Base-by-base conservation (phyloP, 2,797 vertebrate genomes). In the Lutra lutra region DNA sequence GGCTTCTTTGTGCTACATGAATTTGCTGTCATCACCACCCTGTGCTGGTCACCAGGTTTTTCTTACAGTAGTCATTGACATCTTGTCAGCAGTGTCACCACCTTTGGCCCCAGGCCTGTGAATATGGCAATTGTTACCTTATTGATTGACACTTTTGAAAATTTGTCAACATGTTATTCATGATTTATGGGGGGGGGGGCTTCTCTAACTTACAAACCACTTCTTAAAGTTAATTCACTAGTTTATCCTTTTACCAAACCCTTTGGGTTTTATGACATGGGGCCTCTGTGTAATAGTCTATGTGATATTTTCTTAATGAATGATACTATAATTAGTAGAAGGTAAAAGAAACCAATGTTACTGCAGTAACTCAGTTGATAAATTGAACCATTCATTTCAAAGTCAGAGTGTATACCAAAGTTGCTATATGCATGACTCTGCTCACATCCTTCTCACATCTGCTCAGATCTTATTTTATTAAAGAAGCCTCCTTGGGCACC, bases 111-210 rank as follows among this genome's bases (percentile, higher is more conserved):
- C 27, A 6, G 38, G 73, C 35, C 83, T 97, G 96, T 79, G 95
- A 94, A 83, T 85, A 93, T 92, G n/a, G 77, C 88, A 64, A 86
- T 87, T 89, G 89, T 97, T 95, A 94, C 93, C 35, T 91, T 79
- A 73, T 54, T 96, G 96, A 97, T 60, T 93, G 97, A 96, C 93
- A 77, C 38, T 64, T 96, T 83, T 62, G 90, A 96, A 94, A 98
- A 93, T 92, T 82, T 96, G 84, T 95, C 89, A 90, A 77, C 89
- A 89, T 97, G 64, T 92, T 87, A 86, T 85, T 93, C 89, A 48
- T 94, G 91, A 86, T 89, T 89, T 91, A 64, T 7, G 0, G 64
- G 15, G 29, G 5, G 29, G 6, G 13, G 6, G 20, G 27, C 13
- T 48, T 89, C 17, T 40, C 51, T 96, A 83, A 96, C 68, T 85